These are phyloP conservation scores for Drosophila mojavensis DNA, from an alignment of 1,140 invertebrate genomes.

Conservation along the genomic window DNA sequence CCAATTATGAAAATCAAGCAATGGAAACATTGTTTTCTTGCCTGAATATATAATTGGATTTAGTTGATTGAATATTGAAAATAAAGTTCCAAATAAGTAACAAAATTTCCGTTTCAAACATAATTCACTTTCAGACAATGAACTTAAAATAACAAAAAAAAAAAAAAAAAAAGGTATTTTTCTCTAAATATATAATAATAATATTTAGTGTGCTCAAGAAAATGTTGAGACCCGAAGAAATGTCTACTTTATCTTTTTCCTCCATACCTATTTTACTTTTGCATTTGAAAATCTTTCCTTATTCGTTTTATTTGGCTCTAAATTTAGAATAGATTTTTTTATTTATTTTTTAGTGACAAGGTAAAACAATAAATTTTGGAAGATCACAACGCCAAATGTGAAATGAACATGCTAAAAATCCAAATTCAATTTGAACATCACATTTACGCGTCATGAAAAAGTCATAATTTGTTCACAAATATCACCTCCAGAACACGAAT, in stretches of 20 bases:
- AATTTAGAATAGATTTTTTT: slow-evolving; percentile 40
- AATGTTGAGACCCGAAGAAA: too few species aligned
- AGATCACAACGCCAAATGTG: slow-evolving; percentile 14
- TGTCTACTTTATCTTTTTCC: too few species aligned
- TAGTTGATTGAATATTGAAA: neutral
- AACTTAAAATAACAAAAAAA: neutral
- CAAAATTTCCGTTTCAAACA: too few species aligned
- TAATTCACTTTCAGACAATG: neutral
- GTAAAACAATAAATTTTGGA: slow-evolving; percentile 13
- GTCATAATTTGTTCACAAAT: slow-evolving; percentile 46
- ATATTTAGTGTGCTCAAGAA: too few species aligned
- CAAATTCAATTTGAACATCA: slow-evolving; percentile 72
- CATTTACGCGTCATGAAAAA: slow-evolving; percentile 51
- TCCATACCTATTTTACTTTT: neutral
- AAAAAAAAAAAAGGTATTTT: neutral
- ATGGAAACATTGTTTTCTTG: too few species aligned
- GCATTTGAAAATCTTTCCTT: slow-evolving; percentile 17
- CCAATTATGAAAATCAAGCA: too few species aligned
- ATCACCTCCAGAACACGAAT: neutral
- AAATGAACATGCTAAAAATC: slow-evolving; percentile 57
- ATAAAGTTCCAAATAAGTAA: too few species aligned
- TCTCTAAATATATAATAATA: too few species aligned
- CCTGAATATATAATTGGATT: neutral
- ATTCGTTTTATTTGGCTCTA: slow-evolving; percentile 26
- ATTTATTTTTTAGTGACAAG: slow-evolving; percentile 15